phyloP scores from a whole-genome alignment of 2,888 invertebrate species.

The Eupithecia pulchellata region DNA sequence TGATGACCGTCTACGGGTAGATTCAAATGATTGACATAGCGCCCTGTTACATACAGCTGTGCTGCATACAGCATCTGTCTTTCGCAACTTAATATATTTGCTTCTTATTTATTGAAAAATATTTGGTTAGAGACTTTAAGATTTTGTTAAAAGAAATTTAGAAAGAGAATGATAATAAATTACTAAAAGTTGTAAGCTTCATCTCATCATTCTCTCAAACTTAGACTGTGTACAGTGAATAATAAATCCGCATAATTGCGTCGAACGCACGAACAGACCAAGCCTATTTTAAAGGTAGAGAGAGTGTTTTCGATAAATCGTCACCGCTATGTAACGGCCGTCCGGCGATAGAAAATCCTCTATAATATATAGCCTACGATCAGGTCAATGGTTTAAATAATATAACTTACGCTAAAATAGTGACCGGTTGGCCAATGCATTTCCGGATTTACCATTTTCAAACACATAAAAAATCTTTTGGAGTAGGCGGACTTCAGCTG shows the following conservation, averaged over 20 bases:
- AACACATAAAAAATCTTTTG: neutral
- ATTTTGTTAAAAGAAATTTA: neutral
- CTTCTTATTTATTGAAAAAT: neutral
- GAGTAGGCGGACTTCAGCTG: neutral
- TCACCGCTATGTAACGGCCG: neutral
- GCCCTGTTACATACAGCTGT: neutral
- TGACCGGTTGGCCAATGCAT: no score
- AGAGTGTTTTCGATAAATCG: neutral
- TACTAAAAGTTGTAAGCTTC: conserved; percentile 14
- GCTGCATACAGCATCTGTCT: neutral
- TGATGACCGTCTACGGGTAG: no score
- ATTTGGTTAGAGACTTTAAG: neutral
- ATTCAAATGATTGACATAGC: neutral
- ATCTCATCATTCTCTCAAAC: conserved; percentile 37
- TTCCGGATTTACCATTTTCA: neutral
- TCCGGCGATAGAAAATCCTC: neutral
- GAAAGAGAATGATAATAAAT: neutral
- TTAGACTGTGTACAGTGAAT: conserved; percentile 40
- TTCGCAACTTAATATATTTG: neutral
- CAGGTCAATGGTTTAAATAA: no score
- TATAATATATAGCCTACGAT: no score
- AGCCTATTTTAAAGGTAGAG: neutral
- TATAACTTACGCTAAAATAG: no score
- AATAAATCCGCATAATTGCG: conserved; percentile 50
- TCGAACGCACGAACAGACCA: conserved; percentile 36